Evolutionary conservation across 2,113 vertebrate genomes (phyloP).

Genomic region (Oxyruncus cristatus): DNA sequence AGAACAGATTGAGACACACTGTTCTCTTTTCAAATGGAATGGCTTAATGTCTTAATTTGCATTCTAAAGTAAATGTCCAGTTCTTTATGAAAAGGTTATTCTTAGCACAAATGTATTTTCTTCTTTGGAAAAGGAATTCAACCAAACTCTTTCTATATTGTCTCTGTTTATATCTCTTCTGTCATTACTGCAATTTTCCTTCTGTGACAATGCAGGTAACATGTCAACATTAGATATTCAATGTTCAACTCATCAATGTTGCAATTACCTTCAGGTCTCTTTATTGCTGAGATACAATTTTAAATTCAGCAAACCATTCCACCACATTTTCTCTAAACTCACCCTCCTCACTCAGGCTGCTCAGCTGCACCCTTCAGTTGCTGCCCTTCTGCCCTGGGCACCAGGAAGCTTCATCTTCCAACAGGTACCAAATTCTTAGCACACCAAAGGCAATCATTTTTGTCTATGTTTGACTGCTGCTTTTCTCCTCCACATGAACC

Average conservation of each 20-base stretch:
- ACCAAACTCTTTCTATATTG: neutral
- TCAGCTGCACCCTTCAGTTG: neutral
- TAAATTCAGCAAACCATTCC: neutral
- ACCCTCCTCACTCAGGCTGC: neutral
- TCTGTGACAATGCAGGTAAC: neutral
- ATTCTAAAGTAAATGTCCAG: neutral
- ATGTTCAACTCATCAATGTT: neutral
- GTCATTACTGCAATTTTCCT: neutral
- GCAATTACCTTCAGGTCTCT: neutral
- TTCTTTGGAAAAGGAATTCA: neutral
- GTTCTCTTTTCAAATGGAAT: slow-evolving; percentile 28
- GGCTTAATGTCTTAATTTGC: neutral
- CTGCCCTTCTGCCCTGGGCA: neutral
- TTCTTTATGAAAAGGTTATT: neutral
- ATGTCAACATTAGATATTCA: neutral
- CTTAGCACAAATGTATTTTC: neutral
- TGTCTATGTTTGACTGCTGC: neutral
- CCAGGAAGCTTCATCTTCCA: neutral
- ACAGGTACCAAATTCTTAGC: neutral
- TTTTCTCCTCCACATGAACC: neutral
- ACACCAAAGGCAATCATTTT: neutral
- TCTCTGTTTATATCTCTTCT: neutral
- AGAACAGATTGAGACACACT: neutral
- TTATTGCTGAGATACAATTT: neutral
- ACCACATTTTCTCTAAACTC: neutral